A percentile compares a stretch with the other conserved stretches of the same genome.
These are phyloP conservation scores for Tiphia femorata DNA, from an alignment of 2,888 invertebrate species.

Conservation along the genomic window DNA sequence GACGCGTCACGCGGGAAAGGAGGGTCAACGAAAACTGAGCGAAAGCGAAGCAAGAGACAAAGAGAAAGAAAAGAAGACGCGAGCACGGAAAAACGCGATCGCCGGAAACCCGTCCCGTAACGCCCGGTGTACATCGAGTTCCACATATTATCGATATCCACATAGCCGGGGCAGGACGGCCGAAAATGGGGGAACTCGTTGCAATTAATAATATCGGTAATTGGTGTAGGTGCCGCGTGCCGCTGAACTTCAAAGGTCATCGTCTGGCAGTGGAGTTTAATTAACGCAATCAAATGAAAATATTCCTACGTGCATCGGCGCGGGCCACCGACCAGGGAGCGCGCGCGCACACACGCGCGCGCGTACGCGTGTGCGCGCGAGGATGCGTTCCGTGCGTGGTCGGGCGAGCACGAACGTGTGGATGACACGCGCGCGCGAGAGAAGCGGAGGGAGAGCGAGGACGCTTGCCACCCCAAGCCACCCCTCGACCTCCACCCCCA, in stretches of 20 bases:
- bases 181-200: slow-evolving; percentile 36
- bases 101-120: not conserved
- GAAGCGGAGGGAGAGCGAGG: no score
- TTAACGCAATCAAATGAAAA: slow-evolving; percentile 65
- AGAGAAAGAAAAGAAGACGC: no score
- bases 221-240: slow-evolving; percentile 49
- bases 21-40: no score
- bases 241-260: slow-evolving; percentile 61
- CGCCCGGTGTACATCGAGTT: no score
- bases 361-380: slow-evolving; percentile 17
- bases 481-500: slow-evolving; percentile 19
- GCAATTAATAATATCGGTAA: slow-evolving; percentile 55
- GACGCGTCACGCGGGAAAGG: no score
- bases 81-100: no score
- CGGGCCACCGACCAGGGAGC: slow-evolving; percentile 8
- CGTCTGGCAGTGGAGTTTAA: slow-evolving; percentile 53
- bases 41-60: no score
- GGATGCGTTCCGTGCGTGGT: not conserved
- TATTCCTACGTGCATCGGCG: slow-evolving; percentile 50
- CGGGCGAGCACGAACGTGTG: not conserved
- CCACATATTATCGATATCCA: no score
- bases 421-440: slow-evolving; percentile 22
- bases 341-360: slow-evolving; percentile 9
- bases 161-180: slow-evolving; percentile 7
- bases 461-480: slow-evolving; percentile 13